phyloP scores from a whole-genome alignment of 2,888 invertebrate species.

The Dendrolimus pini region DNA sequence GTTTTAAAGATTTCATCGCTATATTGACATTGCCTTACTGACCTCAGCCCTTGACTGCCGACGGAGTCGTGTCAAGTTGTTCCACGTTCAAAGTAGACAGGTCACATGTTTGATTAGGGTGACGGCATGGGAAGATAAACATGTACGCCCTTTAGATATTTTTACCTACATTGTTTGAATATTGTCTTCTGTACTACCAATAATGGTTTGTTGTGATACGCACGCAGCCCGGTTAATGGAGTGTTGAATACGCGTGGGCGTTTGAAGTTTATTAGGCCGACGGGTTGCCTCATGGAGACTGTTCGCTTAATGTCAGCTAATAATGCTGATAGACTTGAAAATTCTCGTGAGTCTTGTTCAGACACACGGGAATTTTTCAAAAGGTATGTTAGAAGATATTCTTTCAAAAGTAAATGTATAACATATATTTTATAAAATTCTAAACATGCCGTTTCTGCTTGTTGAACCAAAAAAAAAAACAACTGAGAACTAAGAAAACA shows the following conservation, averaged over 20 bases:
- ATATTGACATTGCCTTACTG: constrained; percentile 11
- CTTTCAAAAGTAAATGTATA: no score
- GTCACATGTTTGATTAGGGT: constrained; percentile 49
- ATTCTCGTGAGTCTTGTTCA: no score
- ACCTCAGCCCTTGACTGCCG: constrained; percentile 11
- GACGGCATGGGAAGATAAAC: neutral
- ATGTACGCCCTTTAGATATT: neutral
- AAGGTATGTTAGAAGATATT: no score
- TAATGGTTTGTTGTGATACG: neutral
- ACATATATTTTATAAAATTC: no score
- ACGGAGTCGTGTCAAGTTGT: constrained; percentile 11
- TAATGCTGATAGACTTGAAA: neutral
- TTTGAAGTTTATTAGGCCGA: neutral
- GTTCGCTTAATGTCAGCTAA: neutral
- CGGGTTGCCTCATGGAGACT: neutral
- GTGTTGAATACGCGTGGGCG: neutral
- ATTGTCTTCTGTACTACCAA: neutral
- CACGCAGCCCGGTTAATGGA: neutral
- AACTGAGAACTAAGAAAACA: no score
- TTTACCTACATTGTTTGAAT: neutral
- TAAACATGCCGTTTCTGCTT: no score
- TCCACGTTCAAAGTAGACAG: constrained; percentile 33
- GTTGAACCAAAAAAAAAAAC: no score
- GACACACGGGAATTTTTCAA: no score
- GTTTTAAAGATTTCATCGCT: neutral